These are phyloP conservation scores for Drosophila melanica DNA, from an alignment of 1,140 invertebrate genomes.

Conservation along the genomic window DNA sequence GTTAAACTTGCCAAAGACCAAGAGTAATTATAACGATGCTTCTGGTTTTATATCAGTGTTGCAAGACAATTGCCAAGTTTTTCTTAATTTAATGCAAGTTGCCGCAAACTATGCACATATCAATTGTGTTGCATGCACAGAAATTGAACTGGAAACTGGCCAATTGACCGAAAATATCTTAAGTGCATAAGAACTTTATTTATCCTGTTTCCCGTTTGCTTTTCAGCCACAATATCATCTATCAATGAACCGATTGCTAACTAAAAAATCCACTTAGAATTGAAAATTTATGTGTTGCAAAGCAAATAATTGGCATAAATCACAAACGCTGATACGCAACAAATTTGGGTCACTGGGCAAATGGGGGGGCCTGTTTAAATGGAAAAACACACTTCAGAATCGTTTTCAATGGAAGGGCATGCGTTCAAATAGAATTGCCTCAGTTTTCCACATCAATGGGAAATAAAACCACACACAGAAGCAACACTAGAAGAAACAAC, in stretches of 20 bases:
- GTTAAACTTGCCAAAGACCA: too few relatives aligned
- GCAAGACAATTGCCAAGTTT: background rate
- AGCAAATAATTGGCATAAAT: conserved; percentile 77
- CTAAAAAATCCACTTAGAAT: conserved; percentile 29
- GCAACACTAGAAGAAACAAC: background rate
- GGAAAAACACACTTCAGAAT: conserved; percentile 69
- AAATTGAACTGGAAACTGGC: background rate
- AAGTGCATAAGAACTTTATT: conserved; percentile 35
- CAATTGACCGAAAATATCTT: conserved; percentile 16
- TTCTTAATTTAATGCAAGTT: too few relatives aligned
- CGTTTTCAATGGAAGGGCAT: conserved; percentile 23
- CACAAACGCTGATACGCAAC: conserved; percentile 46
- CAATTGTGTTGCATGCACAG: background rate
- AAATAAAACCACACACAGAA: conserved; percentile 17
- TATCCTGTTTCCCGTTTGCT: conserved; percentile 41
- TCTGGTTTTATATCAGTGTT: too few relatives aligned
- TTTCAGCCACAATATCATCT: conserved; percentile 18
- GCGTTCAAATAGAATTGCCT: conserved; percentile 48
- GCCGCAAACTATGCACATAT: background rate
- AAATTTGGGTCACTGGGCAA: conserved; percentile 61
- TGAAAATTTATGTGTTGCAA: conserved; percentile 48
- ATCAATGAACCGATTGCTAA: conserved; percentile 12
- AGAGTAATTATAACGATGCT: too few relatives aligned
- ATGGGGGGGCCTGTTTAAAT: conserved; percentile 52
- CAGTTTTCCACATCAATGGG: conserved; percentile 62